phyloP scores from a whole-genome alignment of 2,888 invertebrate genomes.

The Lucinisca nassula region DNA sequence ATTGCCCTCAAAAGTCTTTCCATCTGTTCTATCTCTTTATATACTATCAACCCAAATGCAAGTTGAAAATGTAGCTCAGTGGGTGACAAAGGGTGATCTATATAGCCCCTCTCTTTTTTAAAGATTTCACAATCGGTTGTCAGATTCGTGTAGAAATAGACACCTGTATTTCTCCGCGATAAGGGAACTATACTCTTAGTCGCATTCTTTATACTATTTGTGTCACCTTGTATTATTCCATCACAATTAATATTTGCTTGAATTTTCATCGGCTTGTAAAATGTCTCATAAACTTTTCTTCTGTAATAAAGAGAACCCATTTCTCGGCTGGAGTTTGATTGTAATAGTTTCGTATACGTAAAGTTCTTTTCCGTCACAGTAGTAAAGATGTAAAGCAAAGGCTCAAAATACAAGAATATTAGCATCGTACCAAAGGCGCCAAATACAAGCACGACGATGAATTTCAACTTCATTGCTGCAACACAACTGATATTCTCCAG shows the following conservation, averaged over 20 bases:
- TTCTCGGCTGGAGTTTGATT: too few species aligned
- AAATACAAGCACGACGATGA: too few species aligned
- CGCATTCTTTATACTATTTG: neutral
- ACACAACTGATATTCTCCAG: too few species aligned
- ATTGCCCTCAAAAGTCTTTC: constrained; percentile 72
- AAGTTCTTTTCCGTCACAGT: too few species aligned
- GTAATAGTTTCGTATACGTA: too few species aligned
- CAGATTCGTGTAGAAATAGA: neutral
- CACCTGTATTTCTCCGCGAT: neutral
- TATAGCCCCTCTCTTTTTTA: constrained; percentile 27
- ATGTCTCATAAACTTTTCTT: neutral
- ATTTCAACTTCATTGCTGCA: too few species aligned
- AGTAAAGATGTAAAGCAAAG: too few species aligned
- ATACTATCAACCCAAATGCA: constrained; percentile 71
- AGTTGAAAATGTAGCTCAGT: constrained; percentile 65
- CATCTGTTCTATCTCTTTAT: constrained; percentile 69
- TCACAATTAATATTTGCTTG: neutral
- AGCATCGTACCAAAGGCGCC: too few species aligned
- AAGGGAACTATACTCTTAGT: neutral
- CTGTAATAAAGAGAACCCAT: too few species aligned
- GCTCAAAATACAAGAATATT: too few species aligned
- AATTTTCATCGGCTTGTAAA: neutral
- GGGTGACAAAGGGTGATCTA: constrained; percentile 22
- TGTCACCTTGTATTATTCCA: neutral
- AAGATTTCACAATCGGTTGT: constrained; percentile 33